A percentile compares a stretch with the other conserved stretches of the same genome.
Conservation (phyloP, 2,888 invertebrate species). For the Pheosia tremula region DNA sequence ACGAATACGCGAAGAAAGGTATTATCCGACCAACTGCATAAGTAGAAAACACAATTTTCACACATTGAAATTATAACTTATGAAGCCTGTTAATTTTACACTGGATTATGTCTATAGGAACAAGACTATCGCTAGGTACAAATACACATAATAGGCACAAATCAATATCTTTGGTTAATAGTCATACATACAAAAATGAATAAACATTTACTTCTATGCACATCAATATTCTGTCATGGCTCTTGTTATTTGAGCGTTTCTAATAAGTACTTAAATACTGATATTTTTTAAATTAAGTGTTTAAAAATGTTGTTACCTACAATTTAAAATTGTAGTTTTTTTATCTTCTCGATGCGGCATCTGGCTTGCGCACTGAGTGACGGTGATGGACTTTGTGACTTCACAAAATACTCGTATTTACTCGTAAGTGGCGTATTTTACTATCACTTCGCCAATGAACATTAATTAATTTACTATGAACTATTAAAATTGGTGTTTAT, state of each 20-base stretch:
- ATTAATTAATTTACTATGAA: no score
- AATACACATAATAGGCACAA: conserved; percentile 5
- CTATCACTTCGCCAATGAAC: no score
- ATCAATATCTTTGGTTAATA: conserved; percentile 29
- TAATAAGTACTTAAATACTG: no score
- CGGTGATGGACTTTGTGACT: no score
- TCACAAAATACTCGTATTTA: no score
- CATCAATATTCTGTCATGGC: conserved; percentile 20
- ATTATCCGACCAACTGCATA: neutral
- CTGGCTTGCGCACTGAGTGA: no score
- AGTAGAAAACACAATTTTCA: neutral
- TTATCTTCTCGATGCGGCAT: no score
- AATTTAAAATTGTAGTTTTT: no score
- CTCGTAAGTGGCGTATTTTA: no score
- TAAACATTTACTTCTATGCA: conserved; percentile 6
- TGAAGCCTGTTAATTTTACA: neutral
- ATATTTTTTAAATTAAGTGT: no score
- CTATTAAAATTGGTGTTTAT: no score
- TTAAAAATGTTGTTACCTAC: no score
- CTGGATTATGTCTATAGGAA: neutral
- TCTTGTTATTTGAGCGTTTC: conserved; percentile 3
- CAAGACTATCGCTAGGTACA: neutral
- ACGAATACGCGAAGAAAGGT: neutral
- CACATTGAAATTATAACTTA: neutral
- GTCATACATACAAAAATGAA: conserved; percentile 11